Evolutionary conservation across 2,888 invertebrate genomes (phyloP).

Genomic region (Rhaphigaster nebulosa): DNA sequence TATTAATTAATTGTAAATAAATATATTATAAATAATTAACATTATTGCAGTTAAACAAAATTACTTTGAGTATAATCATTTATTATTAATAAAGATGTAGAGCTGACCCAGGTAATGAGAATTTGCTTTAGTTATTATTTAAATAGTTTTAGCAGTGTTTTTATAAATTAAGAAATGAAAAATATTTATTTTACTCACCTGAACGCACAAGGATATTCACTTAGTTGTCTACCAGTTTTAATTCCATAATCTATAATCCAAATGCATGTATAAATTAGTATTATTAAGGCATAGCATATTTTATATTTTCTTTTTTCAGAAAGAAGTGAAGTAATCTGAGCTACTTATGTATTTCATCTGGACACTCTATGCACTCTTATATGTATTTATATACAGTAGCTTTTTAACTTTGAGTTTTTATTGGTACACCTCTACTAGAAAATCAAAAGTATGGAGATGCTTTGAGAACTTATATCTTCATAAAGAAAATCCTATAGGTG

Average conservation of each 20-base stretch:
- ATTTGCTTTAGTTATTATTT: background rate
- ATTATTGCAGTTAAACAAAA: no score
- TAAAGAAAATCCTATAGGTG: no score
- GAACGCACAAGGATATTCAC: constrained; percentile 87
- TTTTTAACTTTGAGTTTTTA: no score
- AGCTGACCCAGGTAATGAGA: background rate
- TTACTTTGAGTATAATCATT: no score
- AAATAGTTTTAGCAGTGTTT: background rate
- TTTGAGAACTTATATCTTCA: no score
- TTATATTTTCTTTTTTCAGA: background rate
- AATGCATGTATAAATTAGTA: background rate
- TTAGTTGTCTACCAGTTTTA: constrained; percentile 82
- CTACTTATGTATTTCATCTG: background rate
- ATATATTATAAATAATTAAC: no score
- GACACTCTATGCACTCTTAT: no score
- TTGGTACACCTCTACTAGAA: no score
- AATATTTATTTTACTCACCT: constrained; percentile 71
- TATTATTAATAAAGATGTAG: no score
- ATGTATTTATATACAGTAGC: no score
- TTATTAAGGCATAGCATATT: background rate
- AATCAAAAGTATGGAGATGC: no score
- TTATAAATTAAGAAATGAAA: background rate
- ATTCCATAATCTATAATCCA: constrained; percentile 87
- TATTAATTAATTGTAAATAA: no score
- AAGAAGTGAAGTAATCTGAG: background rate